Conservation (phyloP, 2,113 vertebrate species). For the Centropus unirufus region DNA sequence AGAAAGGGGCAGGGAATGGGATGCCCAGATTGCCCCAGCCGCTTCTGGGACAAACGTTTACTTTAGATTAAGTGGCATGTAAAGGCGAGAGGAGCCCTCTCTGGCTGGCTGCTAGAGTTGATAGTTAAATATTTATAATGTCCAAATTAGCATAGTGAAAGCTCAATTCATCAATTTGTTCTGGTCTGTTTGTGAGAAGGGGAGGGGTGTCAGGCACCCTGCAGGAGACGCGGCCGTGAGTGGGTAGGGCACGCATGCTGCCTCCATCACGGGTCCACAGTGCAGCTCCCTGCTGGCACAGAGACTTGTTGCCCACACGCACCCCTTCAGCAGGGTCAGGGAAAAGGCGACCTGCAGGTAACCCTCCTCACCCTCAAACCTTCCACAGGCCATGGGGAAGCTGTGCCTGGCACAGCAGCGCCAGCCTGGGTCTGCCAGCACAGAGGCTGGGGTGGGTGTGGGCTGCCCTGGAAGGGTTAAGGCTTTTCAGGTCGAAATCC, state of each 20-base stretch:
- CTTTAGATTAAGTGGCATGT: slow-evolving; percentile 76
- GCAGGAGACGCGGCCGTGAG: slow-evolving; percentile 50
- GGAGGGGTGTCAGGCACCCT: background rate
- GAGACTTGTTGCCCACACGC: background rate
- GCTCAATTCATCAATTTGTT: slow-evolving; percentile 86
- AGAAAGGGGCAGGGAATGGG: slow-evolving; percentile 27
- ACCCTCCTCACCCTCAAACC: background rate
- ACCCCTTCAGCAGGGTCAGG: accelerated
- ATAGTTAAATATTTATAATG: slow-evolving; percentile 87
- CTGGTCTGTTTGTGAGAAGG: slow-evolving; percentile 71
- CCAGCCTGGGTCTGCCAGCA: background rate
- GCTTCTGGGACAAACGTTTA: slow-evolving; percentile 77
- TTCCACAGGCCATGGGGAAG: background rate
- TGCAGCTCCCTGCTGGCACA: accelerated
- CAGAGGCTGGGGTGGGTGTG: background rate
- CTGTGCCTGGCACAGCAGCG: background rate
- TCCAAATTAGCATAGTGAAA: slow-evolving; percentile 86
- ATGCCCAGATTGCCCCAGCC: slow-evolving; percentile 67
- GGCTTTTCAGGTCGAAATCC: slow-evolving; percentile 69
- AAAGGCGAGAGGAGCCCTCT: slow-evolving; percentile 64
- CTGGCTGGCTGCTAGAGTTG: slow-evolving; percentile 75
- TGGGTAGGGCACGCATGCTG: slow-evolving; percentile 9
- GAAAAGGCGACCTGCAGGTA: background rate
- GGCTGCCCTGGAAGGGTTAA: slow-evolving; percentile 58
- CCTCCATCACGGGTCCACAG: accelerated